Base-by-base conservation (phyloP, 92 coral and sea anemone species). In the Actinostola sp. region DNA sequence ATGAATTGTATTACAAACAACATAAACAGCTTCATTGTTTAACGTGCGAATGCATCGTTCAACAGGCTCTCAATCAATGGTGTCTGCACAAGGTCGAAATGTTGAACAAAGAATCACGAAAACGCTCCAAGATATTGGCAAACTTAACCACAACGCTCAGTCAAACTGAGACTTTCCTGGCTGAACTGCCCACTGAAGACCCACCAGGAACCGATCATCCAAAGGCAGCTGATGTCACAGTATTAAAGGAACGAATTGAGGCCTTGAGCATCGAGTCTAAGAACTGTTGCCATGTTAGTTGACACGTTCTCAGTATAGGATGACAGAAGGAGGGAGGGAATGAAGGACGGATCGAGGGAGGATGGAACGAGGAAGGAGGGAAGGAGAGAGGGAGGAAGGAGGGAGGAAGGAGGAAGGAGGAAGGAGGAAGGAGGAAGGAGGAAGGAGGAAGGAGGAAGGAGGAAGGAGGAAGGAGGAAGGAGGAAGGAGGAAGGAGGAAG, bases 11-110 rank as follows among this genome's bases (percentile, higher is more conserved):
- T n/a, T n/a, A n/a, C n/a, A n/a, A n/a, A n/a, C n/a, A n/a, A n/a
- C n/a, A n/a, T n/a, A n/a, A n/a, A n/a, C n/a, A n/a, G 14, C 14
- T 7, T 39, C 45, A 39, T 39, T 39, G 8, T 39, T 7, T 7
- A 2, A 46, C 8, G 8, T 54, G 28, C 3, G 3, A 25, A 54
- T 49, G 19, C 0, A 8, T 67, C 46, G 7, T 45, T 28, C 19
- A n/a, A 26, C 32, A 68, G 74, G 34, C 32, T 50, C 74, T 68
- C 21, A 68, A 68, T 30, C 28, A 48, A n/a, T 68, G 74, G 74
- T 50, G 61, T 56, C 43, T 14, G 13, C 32, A n/a, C 6, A 48
- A 68, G 19, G 46, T 52, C 25, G 3, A 32, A 0, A 19, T 50
- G 28, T 34, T 68, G 50, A 68, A 68, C 27, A 50, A 42, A 12